phyloP scores from a whole-genome alignment of 2,888 invertebrate species.

The Harpalus rufipes region DNA sequence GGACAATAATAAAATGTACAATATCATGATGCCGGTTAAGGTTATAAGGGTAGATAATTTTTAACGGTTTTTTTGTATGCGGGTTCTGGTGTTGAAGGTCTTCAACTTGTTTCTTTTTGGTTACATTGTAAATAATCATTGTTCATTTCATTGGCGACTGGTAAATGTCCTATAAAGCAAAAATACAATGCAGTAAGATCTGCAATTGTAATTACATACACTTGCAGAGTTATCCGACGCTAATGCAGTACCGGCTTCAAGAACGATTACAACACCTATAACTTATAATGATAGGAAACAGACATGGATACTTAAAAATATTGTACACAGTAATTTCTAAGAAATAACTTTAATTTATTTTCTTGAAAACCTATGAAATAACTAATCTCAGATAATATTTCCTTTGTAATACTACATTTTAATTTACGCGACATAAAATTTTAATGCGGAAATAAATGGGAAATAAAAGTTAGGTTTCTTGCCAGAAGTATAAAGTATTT shows the following conservation, averaged over 20 bases:
- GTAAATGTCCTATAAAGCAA: neutral
- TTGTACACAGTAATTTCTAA: too few species aligned
- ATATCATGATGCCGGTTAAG: neutral
- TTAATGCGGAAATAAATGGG: too few species aligned
- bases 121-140: neutral
- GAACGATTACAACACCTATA: neutral
- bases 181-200: neutral
- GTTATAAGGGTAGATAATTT: conserved; percentile 9
- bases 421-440: too few species aligned
- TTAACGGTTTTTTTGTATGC: conserved; percentile 34
- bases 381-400: too few species aligned
- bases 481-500: too few species aligned
- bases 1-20: too few species aligned
- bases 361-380: too few species aligned
- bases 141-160: neutral
- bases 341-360: too few species aligned
- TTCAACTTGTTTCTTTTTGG: conserved; percentile 7
- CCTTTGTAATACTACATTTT: too few species aligned
- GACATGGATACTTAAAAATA: too few species aligned
- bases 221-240: neutral
- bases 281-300: neutral
- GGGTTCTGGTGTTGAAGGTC: neutral
- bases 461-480: too few species aligned
- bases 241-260: neutral
- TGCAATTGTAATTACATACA: neutral